Evolutionary conservation across 2,797 vertebrate genomes (phyloP).

Genomic region (Petrocephalus sullivani): DNA sequence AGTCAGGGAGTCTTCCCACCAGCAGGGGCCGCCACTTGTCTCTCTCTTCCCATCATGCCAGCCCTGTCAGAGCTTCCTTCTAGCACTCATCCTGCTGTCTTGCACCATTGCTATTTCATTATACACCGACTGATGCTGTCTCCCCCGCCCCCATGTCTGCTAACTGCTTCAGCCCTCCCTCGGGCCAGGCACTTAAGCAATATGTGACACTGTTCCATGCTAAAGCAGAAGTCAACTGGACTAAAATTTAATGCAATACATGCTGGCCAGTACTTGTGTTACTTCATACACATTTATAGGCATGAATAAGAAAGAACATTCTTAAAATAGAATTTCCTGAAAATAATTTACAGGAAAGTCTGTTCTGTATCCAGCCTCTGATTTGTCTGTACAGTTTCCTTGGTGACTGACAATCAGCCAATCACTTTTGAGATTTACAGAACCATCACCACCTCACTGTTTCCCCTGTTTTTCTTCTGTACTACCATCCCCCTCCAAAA

Average conservation of each 20-base stretch:
- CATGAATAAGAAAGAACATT: neutral
- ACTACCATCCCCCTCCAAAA: neutral
- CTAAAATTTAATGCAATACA: neutral
- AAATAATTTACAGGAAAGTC: neutral
- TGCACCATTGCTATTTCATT: neutral
- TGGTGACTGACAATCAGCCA: neutral
- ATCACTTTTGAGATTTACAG: neutral
- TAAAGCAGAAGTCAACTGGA: neutral
- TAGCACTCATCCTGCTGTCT: neutral
- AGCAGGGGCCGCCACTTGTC: neutral
- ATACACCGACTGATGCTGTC: neutral
- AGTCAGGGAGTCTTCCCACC: neutral
- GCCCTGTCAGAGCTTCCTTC: neutral
- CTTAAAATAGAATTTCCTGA: neutral
- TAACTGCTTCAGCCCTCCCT: neutral
- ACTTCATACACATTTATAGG: neutral
- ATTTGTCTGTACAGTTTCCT: neutral
- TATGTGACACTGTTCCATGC: neutral
- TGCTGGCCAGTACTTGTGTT: neutral
- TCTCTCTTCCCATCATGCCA: neutral
- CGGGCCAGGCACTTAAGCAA: neutral
- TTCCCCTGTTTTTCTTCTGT: neutral
- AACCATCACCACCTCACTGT: neutral
- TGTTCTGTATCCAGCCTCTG: neutral
- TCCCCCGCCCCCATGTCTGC: neutral